These are phyloP conservation scores for Patella vulgata DNA, from an alignment of 1,140 invertebrate genomes.

Conservation along the genomic window DNA sequence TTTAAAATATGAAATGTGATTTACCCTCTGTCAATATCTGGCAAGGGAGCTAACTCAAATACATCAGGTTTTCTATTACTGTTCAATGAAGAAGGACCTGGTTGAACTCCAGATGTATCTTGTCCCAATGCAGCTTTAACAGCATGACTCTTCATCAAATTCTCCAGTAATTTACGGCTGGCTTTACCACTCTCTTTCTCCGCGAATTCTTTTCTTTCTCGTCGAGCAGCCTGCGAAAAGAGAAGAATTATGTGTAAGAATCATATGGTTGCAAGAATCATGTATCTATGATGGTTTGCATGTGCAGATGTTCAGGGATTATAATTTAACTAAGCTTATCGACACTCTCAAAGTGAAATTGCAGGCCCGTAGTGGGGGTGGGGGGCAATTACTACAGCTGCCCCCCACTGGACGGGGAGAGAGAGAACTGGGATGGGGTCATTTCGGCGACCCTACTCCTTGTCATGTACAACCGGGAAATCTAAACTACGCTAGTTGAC, in stretches of 20 bases:
- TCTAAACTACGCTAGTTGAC: too few species aligned
- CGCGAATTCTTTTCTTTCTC: constrained; percentile 80
- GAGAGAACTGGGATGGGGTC: too few species aligned
- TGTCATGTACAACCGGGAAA: too few species aligned
- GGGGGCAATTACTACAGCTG: too few species aligned
- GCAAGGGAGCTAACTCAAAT: constrained; percentile 56
- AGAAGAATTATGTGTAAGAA: constrained; percentile 1
- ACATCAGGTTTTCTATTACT: constrained; percentile 42
- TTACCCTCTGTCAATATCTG: constrained; percentile 49
- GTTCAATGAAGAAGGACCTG: constrained; percentile 1
- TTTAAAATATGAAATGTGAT: too few species aligned
- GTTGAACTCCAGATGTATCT: neutral
- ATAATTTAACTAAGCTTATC: too few species aligned
- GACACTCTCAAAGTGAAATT: too few species aligned
- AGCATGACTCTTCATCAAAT: constrained; percentile 70
- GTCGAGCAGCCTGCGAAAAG: constrained; percentile 76
- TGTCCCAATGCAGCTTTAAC: constrained; percentile 45
- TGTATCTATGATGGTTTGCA: neutral
- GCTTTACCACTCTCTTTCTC: constrained; percentile 77
- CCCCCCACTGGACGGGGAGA: too few species aligned
- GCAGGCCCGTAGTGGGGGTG: too few species aligned
- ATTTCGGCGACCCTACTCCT: too few species aligned
- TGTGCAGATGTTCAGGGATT: too few species aligned
- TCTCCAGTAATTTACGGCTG: constrained; percentile 78
- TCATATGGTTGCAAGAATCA: too few species aligned